Evolutionary conservation across 2,888 invertebrate genomes (phyloP), one percentile per base, ranked within the genome.

Genomic region (Hypomecis atomaria): DNA sequence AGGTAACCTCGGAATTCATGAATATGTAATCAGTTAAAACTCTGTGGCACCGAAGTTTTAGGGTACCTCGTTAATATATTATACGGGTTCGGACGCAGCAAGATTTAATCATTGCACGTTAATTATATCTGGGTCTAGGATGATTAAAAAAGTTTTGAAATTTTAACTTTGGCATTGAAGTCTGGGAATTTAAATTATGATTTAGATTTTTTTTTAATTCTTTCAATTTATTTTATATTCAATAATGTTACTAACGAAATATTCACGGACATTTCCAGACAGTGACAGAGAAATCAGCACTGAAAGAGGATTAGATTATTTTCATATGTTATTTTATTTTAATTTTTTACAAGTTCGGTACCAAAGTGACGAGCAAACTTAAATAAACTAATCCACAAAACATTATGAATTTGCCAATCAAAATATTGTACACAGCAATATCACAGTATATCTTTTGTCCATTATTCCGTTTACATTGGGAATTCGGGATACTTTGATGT

Each of bases 1-100:
- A 70, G 72, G 69, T 69, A 67, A 70, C 67, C 62, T 63, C 54
- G 40, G 62, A 62, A 59, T 75, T 59, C 57, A 82, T 84, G 78
- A 84, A 84, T 82, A 71, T 64, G 66, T 80, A 76, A 84, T 79
- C 74, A 78, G 75, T 76, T 76, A 73, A 72, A 80, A 74, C 69
- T 54, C 44, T 1, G 65, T 38, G n/a, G 40, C 9, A 13, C 59
- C 59, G 37, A 64, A 57, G 48, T 60, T 60, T 65, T 48, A 43
- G 37, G 23, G 40, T 10, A 44, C 44, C 58, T 52, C 42, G 53
- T 65, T 58, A 58, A 58, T 61, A 57, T 11, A 37, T 61, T 53
- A 48, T 53, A 40, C 54, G 57, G 49, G 53, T 40, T 9, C 34
- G 55, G 56, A 59, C 59, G 37, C 36, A 38, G 50, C n/a, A 49